Base-by-base conservation (phyloP, 2,888 invertebrate genomes). In the Herminia tarsipennalis region DNA sequence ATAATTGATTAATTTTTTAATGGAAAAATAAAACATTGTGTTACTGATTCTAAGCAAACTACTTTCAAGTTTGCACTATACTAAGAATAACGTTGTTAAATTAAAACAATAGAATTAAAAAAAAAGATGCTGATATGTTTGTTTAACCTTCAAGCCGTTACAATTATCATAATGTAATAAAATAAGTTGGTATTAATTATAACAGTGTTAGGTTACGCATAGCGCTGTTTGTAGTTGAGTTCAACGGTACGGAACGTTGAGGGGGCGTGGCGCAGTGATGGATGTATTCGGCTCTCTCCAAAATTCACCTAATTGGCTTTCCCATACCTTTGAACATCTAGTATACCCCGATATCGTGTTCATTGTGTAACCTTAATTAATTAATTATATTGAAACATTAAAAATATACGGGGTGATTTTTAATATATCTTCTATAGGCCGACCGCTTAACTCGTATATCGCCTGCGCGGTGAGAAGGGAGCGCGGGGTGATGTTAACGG, bases 221-320 rank as follows among this genome's bases (percentile, higher is more conserved):
- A 32, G 52, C 52, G 48, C 51, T 43, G 64, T 58, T 62, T 62
- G 69, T 70, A 48, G 64, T 53, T 47, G 66, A 66, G 59, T 60
- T 70, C 75, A 76, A 66, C 73, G 69, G 62, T 70, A 72, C 70
- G 80, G 80, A 81, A 81, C 81, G 66, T 61, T 43, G 44, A 55
- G 68, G 85, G 87, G 85, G 87, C 86, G 88, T 81, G 79, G 81
- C 76, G 40, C 62, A 53, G 76, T 88, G 86, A 88, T 87, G 82
- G 84, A 88, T 87, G 84, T 75, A 73, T 69, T 65, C 70, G 67
- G 67, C 73, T 79, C 81, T 77, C 76, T 81, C 83, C 81, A 84
- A 88, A 88, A 88, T 57, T 81, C 77, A 76, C 76, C 79, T 86
- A 88, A 87, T 87, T 87, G 86, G 86, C 82, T 85, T 86, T 83